Evolutionary conservation across 2,113 vertebrate genomes (phyloP), one percentile per base, ranked within the genome.

Genomic region (Actenoides lindsayi): DNA sequence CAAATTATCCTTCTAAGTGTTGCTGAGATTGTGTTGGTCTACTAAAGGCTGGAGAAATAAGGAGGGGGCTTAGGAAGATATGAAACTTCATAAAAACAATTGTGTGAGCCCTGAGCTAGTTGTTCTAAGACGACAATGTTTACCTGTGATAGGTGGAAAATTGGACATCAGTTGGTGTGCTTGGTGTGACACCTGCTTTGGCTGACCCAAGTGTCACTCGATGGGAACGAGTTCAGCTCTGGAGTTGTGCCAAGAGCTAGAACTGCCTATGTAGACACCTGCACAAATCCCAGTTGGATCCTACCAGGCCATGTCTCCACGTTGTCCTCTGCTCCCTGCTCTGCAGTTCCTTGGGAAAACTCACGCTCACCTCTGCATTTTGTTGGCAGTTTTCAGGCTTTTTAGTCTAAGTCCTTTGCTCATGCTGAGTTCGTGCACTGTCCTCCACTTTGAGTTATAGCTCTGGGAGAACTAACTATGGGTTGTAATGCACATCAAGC

Each of bases 191-290:
- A 11, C 8, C 64, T 70, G n/a, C 16, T n/a, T 80, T 48, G 30
- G 12, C 23, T 68, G 35, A 41, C 0, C 1, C 6, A 11, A 6
- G 4, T n/a, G 33, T 62, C 4, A 4, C 39, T 54, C 14, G 11
- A 27, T 6, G 27, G 35, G 73, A 57, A 54, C 0, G 3, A 41
- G 11, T 69, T 75, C 2, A 3, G 25, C 41, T 39, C 19, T 5
- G 24, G 33, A 16, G 16, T 0, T 2, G 6, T 57, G 14, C 19
- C 7, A 23, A 69, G 54, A 69, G 6, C 9, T 59, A n/a, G 13
- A 74, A 16, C 30, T 85, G 33, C 42, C 14, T 48, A 8, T 41
- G 30, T 25, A 46, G 73, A 37, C 9, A 56, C 14, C 10, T 63
- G 28, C 13, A 54, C 59, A 44, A 81, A 67, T 70, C 46, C 9